phyloP scores from a whole-genome alignment of 2,888 invertebrate species.

The Philereme transversata region DNA sequence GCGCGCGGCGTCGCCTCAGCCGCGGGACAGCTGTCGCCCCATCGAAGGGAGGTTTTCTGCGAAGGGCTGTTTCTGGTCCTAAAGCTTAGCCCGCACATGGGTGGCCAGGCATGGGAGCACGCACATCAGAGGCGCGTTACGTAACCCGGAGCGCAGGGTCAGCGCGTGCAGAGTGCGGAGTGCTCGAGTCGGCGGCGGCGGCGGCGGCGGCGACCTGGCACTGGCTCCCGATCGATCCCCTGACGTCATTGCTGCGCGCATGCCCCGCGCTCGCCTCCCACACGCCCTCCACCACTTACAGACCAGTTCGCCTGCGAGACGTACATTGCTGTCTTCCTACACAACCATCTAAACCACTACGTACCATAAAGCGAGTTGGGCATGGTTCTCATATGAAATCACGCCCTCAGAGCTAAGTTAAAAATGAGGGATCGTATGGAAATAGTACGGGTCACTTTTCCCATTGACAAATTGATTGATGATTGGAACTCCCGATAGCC shows the following conservation, averaged over 20 bases:
- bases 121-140: constrained; percentile 69
- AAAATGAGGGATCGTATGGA: constrained; percentile 13
- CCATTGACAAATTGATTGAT: constrained; percentile 77
- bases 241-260: constrained; percentile 70
- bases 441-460: constrained; percentile 34
- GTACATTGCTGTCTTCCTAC: constrained; percentile 40
- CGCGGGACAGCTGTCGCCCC: constrained; percentile 93
- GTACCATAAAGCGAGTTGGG: constrained; percentile 24
- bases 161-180: constrained; percentile 57
- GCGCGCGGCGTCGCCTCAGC: constrained; percentile 34
- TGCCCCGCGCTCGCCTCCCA: constrained; percentile 47
- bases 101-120: constrained; percentile 48
- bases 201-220: constrained; percentile 26
- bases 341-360: background rate
- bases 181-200: constrained; percentile 45
- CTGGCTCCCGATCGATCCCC: constrained; percentile 62
- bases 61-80: constrained; percentile 98
- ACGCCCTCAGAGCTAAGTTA: constrained; percentile 4
- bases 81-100: constrained; percentile 98
- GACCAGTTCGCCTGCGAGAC: constrained; percentile 2
- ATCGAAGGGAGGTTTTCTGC: constrained; percentile 97
- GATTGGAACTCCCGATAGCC: constrained; percentile 40
- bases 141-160: constrained; percentile 55
- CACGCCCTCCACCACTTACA: constrained; percentile 27
- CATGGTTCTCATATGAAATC: constrained; percentile 3